A percentile compares a stretch with the other conserved stretches of the same genome.
Evolutionary conservation across 2,888 invertebrate genomes (phyloP).

Genomic region (Perizoma affinitatum): DNA sequence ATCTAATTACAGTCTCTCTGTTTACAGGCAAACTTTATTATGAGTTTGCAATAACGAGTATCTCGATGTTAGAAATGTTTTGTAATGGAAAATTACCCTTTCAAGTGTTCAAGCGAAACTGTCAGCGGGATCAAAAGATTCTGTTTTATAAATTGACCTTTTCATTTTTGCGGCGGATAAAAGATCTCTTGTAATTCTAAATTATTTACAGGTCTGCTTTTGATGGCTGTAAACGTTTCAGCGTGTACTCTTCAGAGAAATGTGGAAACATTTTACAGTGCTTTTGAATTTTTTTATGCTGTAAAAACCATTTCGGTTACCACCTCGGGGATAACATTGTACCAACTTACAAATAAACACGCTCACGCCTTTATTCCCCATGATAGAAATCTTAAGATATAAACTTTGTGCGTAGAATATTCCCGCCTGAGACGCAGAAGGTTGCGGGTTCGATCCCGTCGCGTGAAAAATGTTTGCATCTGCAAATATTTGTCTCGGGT

Average conservation of each 20-base stretch:
- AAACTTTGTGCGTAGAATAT: too few relatives aligned
- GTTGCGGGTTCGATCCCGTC: too few relatives aligned
- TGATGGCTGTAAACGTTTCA: neutral
- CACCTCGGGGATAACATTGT: too few relatives aligned
- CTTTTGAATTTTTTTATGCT: too few relatives aligned
- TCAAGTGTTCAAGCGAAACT: conserved; percentile 21
- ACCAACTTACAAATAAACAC: too few relatives aligned
- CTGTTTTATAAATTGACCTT: conserved; percentile 30
- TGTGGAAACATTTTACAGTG: too few relatives aligned
- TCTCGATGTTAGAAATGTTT: conserved; percentile 31
- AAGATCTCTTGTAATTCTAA: conserved; percentile 1
- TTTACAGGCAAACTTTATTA: conserved; percentile 36
- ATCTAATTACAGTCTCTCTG: conserved; percentile 38
- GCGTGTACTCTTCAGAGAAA: neutral
- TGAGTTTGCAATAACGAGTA: conserved; percentile 31
- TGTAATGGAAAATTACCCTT: conserved; percentile 29
- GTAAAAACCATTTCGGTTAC: too few relatives aligned
- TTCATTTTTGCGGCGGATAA: conserved; percentile 20
- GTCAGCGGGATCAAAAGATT: conserved; percentile 29
- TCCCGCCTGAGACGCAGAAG: too few relatives aligned
- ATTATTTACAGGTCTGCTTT: neutral
- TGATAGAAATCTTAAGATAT: too few relatives aligned
- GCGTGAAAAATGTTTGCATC: too few relatives aligned
- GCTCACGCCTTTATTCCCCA: too few relatives aligned
- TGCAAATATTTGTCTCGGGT: too few relatives aligned